These are phyloP conservation scores for Lepidostoma basale DNA, from an alignment of 1,140 invertebrate species.

Conservation along the genomic window DNA sequence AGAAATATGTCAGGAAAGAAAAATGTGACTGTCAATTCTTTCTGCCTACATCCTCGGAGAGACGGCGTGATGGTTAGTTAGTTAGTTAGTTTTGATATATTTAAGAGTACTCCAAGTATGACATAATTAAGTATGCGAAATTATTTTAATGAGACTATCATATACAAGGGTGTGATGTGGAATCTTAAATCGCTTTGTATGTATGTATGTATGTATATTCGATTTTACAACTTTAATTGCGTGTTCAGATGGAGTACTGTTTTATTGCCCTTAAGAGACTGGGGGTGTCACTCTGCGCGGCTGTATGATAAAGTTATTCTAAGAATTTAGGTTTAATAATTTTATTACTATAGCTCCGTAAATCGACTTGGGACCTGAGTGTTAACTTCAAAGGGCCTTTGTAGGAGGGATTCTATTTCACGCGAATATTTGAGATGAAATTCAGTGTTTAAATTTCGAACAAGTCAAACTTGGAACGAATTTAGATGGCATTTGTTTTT, in stretches of 20 bases:
- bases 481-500: too few species aligned
- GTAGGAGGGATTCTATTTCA: too few species aligned
- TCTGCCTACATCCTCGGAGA: too few species aligned
- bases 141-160: conserved; percentile 5
- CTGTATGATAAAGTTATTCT: conserved; percentile 1
- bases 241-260: conserved; percentile 13
- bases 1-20: too few species aligned
- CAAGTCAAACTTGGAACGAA: too few species aligned
- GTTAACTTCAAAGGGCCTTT: conserved; percentile 3
- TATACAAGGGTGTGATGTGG: too few species aligned
- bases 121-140: not conserved
- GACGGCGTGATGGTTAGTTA: too few species aligned
- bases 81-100: too few species aligned
- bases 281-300: not conserved
- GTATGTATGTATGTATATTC: conserved; percentile 11
- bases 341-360: conserved; percentile 15
- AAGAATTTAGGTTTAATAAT: conserved; percentile 22
- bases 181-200: conserved; percentile 2
- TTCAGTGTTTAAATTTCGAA: too few species aligned
- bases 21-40: too few species aligned
- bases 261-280: conserved; percentile 4
- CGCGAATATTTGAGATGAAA: too few species aligned
- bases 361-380: conserved; percentile 1
- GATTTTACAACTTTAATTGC: conserved; percentile 23
- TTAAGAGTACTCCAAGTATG: too few species aligned